phyloP scores from a whole-genome alignment of 2,797 vertebrate species.

The Pangasius krempfi region DNA sequence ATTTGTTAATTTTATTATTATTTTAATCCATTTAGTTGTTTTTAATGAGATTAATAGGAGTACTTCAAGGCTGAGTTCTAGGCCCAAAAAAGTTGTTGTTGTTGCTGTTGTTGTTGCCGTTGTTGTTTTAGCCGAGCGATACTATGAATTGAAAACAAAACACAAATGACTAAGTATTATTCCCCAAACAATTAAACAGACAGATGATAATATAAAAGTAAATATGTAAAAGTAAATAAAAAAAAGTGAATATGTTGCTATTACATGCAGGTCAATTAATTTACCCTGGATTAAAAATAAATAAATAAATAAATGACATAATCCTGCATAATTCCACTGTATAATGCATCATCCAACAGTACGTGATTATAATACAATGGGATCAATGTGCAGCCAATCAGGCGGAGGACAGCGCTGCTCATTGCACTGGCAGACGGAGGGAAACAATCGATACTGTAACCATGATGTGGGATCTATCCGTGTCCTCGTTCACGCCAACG shows the following conservation, averaged over 20 bases:
- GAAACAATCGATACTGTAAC: not conserved
- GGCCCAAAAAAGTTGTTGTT: not conserved
- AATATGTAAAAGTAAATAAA: not conserved
- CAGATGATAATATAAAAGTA: not conserved
- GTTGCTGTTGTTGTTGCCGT: not conserved
- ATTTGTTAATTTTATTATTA: too few species aligned
- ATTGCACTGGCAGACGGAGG: slow-evolving; percentile 1
- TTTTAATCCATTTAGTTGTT: too few species aligned
- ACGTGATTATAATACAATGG: not conserved
- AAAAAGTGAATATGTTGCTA: not conserved
- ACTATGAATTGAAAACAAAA: not conserved
- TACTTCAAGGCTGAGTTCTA: not conserved
- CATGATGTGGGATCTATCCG: not conserved
- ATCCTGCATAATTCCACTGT: not conserved
- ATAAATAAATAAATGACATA: not conserved
- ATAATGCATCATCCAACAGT: not conserved
- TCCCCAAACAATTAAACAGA: not conserved
- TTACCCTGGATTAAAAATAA: not conserved
- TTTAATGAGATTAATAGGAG: not conserved
- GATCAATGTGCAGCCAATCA: slow-evolving; percentile 24
- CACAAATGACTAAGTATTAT: not conserved
- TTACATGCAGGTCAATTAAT: not conserved
- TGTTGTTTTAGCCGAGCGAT: not conserved
- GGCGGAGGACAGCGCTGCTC: not conserved
- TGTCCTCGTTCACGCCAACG: not conserved